These are phyloP conservation scores for Odobenus rosmarus DNA, from an alignment of 2,113 vertebrate genomes.

Conservation along the genomic window DNA sequence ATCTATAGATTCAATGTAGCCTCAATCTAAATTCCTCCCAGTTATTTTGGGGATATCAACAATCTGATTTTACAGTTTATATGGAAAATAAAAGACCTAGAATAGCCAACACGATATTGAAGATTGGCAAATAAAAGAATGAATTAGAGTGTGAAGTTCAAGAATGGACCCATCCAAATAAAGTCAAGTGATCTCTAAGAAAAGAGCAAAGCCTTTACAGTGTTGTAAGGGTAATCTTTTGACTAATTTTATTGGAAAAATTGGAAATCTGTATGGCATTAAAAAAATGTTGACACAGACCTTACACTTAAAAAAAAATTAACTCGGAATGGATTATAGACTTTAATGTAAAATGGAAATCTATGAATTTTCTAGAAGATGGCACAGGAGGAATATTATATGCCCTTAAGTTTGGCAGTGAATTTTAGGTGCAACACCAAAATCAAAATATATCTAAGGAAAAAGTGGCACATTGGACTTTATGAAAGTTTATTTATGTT, in stretches of 20 bases:
- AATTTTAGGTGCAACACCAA: not conserved
- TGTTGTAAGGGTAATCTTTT: not conserved
- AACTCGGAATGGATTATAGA: not conserved
- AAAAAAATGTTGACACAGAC: not conserved
- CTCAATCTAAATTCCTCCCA: not conserved
- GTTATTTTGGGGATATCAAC: not conserved
- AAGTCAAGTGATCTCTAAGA: not conserved
- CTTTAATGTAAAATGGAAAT: not conserved
- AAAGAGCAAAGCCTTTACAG: not conserved
- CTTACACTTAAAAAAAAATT: not conserved
- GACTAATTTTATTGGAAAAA: not conserved
- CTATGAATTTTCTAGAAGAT: not conserved
- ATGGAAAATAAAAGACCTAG: not conserved
- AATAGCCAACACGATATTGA: not conserved
- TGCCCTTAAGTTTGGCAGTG: not conserved
- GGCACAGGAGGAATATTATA: not conserved
- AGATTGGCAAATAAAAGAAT: not conserved
- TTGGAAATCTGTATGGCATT: not conserved
- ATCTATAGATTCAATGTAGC: not conserved
- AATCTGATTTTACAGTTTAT: not conserved
- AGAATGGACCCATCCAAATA: not conserved
- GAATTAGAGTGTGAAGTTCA: not conserved
- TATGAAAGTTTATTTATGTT: not conserved
- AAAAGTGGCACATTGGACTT: not conserved
- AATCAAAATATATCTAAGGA: not conserved